phyloP scores from a whole-genome alignment of 1,140 invertebrate genomes.

The Penaeus indicus region DNA sequence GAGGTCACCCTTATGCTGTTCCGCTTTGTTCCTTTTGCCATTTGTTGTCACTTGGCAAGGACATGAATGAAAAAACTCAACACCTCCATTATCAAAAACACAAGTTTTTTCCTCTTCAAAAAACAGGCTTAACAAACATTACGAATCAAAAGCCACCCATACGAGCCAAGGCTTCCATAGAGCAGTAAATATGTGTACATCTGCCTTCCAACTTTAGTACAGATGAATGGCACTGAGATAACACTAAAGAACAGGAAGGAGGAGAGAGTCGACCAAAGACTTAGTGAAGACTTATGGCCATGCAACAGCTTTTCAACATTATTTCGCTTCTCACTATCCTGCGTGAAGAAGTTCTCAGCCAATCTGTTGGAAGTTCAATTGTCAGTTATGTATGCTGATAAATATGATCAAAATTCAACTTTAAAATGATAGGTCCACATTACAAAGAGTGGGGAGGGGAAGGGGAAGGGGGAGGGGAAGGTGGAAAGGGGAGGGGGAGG shows the following conservation, averaged over 20 bases:
- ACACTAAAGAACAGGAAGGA: conserved; percentile 55
- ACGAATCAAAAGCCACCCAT: conserved; percentile 49
- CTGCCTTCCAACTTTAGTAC: conserved; percentile 43
- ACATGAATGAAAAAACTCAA: no score
- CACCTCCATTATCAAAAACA: no score
- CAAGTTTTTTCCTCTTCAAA: no score
- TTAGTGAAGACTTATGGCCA: conserved; percentile 35
- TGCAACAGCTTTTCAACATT: conserved; percentile 37
- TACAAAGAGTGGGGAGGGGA: no score
- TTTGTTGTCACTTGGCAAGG: no score
- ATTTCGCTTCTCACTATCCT: conserved; percentile 11
- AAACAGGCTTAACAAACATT: conserved; percentile 43
- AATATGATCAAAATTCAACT: no score
- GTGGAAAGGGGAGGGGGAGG: no score
- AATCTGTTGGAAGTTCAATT: conserved; percentile 28
- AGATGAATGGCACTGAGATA: conserved; percentile 50
- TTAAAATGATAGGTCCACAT: no score
- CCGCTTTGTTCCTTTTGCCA: no score
- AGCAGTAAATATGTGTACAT: conserved; percentile 41
- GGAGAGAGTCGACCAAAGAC: conserved; percentile 49
- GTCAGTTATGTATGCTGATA: background rate
- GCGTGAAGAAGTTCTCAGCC: conserved; percentile 55
- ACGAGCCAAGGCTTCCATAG: conserved; percentile 51
- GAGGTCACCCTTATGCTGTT: no score
- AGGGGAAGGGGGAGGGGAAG: no score